phyloP scores from a whole-genome alignment of 2,797 vertebrate genomes.

The Sus cebifrons region DNA sequence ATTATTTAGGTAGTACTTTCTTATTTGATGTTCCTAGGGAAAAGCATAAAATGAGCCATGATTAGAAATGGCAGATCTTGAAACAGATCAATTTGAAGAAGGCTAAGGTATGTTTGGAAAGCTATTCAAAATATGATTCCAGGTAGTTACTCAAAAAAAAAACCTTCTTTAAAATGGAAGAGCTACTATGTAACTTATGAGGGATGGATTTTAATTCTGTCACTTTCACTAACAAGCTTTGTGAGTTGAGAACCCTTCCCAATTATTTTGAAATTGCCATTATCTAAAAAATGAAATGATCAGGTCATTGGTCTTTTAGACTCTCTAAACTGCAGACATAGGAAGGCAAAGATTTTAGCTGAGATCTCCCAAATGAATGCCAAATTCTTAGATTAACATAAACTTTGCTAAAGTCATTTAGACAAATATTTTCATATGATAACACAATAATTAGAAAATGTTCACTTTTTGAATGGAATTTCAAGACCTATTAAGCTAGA shows the following conservation, averaged over 20 bases:
- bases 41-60: background rate
- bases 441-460: background rate
- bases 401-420: background rate
- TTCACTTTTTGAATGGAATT: background rate
- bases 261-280: background rate
- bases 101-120: background rate
- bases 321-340: background rate
- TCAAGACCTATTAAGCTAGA: background rate
- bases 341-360: background rate
- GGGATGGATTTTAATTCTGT: background rate
- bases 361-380: background rate
- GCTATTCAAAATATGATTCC: background rate
- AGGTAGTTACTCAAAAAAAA: background rate
- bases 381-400: background rate
- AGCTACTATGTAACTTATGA: background rate
- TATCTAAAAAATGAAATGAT: background rate
- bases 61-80: background rate
- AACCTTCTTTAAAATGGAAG: background rate
- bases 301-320: background rate
- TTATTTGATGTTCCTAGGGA: background rate
- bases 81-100: background rate
- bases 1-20: background rate
- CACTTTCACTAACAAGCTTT: background rate
- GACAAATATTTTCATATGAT: background rate
- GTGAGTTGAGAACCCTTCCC: background rate